Evolutionary conservation across 2,888 invertebrate genomes (phyloP).

Genomic region (Sphinx pinastri): DNA sequence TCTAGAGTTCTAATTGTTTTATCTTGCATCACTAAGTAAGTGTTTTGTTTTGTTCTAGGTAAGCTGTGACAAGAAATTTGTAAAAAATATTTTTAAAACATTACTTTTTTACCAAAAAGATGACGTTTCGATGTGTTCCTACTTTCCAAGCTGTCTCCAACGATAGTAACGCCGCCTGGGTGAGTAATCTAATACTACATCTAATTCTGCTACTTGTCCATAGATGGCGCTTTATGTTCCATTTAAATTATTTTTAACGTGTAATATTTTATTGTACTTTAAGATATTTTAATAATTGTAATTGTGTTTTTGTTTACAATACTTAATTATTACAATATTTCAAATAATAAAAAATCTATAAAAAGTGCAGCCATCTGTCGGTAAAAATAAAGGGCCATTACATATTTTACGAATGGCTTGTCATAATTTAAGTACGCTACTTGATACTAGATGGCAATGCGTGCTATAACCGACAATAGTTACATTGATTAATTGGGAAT

Average conservation of each 20-base stretch:
- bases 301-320: neutral
- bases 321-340: neutral
- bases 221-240: constrained; percentile 49
- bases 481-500: neutral
- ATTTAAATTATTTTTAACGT: neutral
- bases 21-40: constrained; percentile 80
- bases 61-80: constrained; percentile 84
- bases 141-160: constrained; percentile 86
- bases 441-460: constrained; percentile 45
- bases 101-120: constrained; percentile 56
- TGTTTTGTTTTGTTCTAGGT: constrained; percentile 87
- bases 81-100: constrained; percentile 42
- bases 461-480: neutral
- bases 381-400: neutral
- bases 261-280: neutral
- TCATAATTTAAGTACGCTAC: constrained; percentile 43
- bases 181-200: constrained; percentile 68
- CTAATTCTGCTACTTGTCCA: constrained; percentile 41
- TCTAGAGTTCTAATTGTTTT: constrained; percentile 20
- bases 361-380: neutral
- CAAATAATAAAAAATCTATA: neutral
- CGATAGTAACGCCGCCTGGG: constrained; percentile 87
- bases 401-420: neutral
- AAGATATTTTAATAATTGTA: neutral
- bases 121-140: constrained; percentile 88